phyloP scores from a whole-genome alignment of 2,113 vertebrate genomes.

The Capreolus pygargus region DNA sequence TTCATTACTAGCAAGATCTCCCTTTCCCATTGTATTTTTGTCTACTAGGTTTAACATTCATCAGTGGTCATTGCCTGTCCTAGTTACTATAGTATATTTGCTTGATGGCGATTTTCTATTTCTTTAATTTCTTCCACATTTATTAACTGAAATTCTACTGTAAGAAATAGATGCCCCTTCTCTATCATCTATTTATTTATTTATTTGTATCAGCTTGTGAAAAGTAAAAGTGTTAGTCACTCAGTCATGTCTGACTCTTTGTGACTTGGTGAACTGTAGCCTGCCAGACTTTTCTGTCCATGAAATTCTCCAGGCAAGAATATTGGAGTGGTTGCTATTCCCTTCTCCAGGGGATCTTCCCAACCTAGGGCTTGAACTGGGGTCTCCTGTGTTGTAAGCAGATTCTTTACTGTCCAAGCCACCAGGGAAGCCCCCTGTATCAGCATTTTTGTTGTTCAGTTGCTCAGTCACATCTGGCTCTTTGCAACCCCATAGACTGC shows the following conservation, averaged over 20 bases:
- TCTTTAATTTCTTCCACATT: neutral
- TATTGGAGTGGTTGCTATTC: neutral
- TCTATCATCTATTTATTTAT: neutral
- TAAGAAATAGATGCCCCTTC: neutral
- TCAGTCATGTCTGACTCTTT: neutral
- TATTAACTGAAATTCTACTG: neutral
- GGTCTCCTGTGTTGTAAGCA: neutral
- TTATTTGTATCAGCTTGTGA: neutral
- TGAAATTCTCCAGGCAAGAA: neutral
- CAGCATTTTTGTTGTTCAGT: neutral
- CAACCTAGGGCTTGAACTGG: neutral
- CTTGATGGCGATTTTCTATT: neutral
- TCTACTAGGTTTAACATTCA: neutral
- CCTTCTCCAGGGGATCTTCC: neutral
- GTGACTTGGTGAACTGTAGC: neutral
- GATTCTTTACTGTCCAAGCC: neutral
- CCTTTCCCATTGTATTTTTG: neutral
- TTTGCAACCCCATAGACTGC: neutral
- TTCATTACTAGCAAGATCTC: neutral
- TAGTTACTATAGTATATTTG: neutral
- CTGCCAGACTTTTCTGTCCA: neutral
- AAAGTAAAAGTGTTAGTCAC: neutral
- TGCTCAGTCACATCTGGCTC: neutral
- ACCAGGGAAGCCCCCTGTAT: neutral
- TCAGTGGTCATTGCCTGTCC: neutral